Evolutionary conservation across 2,113 vertebrate genomes (phyloP).

Genomic region (Bungarus multicinctus): DNA sequence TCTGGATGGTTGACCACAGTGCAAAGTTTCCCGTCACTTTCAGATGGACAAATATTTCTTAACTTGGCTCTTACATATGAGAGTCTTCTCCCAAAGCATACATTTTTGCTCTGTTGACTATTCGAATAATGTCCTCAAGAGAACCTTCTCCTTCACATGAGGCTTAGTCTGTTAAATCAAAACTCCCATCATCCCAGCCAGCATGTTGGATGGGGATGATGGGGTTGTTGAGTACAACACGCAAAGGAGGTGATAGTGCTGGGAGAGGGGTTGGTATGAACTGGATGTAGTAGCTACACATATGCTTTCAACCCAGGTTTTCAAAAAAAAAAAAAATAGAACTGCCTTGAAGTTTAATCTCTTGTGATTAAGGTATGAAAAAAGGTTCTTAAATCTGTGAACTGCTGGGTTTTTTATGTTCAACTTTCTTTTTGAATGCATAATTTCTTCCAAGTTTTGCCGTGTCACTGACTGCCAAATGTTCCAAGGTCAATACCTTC

Average conservation of each 20-base stretch:
- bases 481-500: not conserved
- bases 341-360: not conserved
- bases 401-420: not conserved
- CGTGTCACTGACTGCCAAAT: not conserved
- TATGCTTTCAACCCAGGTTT: not conserved
- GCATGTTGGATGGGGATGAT: not conserved
- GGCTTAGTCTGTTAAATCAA: not conserved
- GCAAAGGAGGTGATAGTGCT: not conserved
- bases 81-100: constrained; percentile 13
- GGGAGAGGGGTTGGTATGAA: not conserved
- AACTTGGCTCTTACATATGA: not conserved
- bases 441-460: not conserved
- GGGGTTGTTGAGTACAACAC: not conserved
- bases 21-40: not conserved
- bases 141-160: not conserved
- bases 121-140: constrained; percentile 18
- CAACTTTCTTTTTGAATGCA: not conserved
- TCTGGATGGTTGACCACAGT: not conserved
- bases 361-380: not conserved
- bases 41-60: not conserved
- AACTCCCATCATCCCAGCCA: not conserved
- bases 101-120: not conserved
- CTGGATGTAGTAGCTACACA: not conserved
- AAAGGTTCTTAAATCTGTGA: not conserved
- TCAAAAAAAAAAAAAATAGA: not conserved